Evolutionary conservation across 2,888 invertebrate genomes (phyloP), one percentile per base, ranked within the genome.

Genomic region (Ommatoiulus sabulosus): DNA sequence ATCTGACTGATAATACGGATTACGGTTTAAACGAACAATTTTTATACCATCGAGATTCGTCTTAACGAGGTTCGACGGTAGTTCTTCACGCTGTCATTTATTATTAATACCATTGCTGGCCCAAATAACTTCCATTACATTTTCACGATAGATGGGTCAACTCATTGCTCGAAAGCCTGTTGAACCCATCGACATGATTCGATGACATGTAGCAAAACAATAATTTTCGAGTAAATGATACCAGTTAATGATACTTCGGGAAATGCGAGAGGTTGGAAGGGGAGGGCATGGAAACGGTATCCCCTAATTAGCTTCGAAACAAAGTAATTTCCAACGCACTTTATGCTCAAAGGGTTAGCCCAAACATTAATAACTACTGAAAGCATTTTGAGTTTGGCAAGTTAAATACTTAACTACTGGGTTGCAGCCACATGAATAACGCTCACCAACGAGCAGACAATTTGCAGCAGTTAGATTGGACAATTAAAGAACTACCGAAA

Each of bases 291-390:
- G n/a, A 20, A 63, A 63, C 20, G 63, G 20, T 63, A 63, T 63
- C 63, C 63, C 63, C 63, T 63, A 63, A 63, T 63, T 63, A 20
- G 20, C 63, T 63, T 20, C 20, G 63, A 63, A 63, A 63, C 63
- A 63, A 63, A 63, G 63, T 63, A 63, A 63, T 63, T 63, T 63
- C 63, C 20, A 17, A 20, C 6, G 63, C 63, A 63, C 63, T 63
- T 63, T 20, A 63, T 63, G 20, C 63, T 63, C 63, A 63, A 63
- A 63, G 63, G 17, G 63, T n/a, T 63, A 63, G 63, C 63, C 63
- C n/a, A n/a, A 63, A 63, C 63, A 63, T 63, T 63, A 63, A 63
- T 63, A 63, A 63, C 52, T 52, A 63, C 63, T 63, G 63, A 63
- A 63, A 63, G 17, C 63, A 20, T 63, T 63, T 63, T 63, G 63